phyloP scores from a whole-genome alignment of 2,797 vertebrate genomes.

The Gymnoscopelus braueri region DNA sequence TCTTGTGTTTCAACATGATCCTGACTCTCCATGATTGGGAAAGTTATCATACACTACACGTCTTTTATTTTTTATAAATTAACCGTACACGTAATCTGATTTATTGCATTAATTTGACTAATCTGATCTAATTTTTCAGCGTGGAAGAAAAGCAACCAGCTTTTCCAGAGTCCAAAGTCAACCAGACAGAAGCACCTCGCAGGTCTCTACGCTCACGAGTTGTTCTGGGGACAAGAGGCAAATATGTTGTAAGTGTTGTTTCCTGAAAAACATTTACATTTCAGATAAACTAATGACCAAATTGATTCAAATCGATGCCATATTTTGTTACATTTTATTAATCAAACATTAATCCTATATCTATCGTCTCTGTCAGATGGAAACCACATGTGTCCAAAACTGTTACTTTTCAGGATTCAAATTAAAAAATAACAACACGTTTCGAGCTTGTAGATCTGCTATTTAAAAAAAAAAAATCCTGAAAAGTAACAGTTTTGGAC shows the following conservation, averaged over 20 bases:
- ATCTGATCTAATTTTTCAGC: constrained; percentile 67
- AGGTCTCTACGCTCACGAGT: constrained; percentile 93
- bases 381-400: too few species aligned
- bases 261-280: constrained; percentile 25
- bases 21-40: too few species aligned
- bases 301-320: too few species aligned
- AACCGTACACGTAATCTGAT: not conserved
- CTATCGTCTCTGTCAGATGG: too few species aligned
- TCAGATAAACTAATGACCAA: not conserved
- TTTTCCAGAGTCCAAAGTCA: constrained; percentile 90
- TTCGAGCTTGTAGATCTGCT: too few species aligned
- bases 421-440: too few species aligned
- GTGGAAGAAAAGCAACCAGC: constrained; percentile 89
- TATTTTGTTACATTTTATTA: too few species aligned
- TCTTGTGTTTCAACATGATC: not conserved
- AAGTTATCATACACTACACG: too few species aligned
- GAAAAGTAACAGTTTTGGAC: too few species aligned
- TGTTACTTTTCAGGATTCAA: too few species aligned
- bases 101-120: not conserved
- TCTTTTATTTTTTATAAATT: not conserved
- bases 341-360: too few species aligned
- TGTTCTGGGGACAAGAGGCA: constrained; percentile 90
- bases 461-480: too few species aligned
- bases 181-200: constrained; percentile 90
- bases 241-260: constrained; percentile 87